Percentiles rank a stretch among this genome's conserved stretches.
Conservation (phyloP, 2,888 invertebrate genomes). For the Epiblema foenella region DNA sequence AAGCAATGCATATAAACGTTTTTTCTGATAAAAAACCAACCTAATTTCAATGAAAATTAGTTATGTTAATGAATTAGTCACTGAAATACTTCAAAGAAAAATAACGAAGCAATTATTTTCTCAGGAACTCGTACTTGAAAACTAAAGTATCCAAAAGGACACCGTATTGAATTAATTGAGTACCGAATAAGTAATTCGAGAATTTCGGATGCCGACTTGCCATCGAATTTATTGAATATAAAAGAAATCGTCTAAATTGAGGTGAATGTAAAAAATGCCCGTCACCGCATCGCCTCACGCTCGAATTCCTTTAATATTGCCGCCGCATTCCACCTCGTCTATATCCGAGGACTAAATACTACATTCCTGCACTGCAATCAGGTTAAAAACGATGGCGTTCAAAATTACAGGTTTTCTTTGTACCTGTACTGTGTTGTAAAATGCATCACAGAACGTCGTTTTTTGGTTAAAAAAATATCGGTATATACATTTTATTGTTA, state of each 20-base stretch:
- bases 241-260: slow-evolving; percentile 14
- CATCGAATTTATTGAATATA: slow-evolving; percentile 7
- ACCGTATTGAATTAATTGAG: background rate
- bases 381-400: slow-evolving; percentile 19
- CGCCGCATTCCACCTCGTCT: slow-evolving; percentile 15
- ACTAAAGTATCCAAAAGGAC: too few relatives aligned
- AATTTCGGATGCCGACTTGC: background rate
- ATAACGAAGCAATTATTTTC: too few relatives aligned
- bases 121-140: too few relatives aligned
- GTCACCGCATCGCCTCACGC: slow-evolving; percentile 28
- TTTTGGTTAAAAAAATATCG: background rate
- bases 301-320: slow-evolving; percentile 31
- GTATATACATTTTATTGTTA: too few relatives aligned
- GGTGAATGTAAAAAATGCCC: slow-evolving; percentile 28
- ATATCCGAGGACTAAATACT: slow-evolving; percentile 27
- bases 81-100: too few relatives aligned
- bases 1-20: too few relatives aligned
- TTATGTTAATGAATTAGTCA: too few relatives aligned
- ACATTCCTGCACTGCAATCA: slow-evolving; percentile 23
- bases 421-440: background rate
- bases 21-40: too few relatives aligned
- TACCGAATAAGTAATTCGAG: background rate
- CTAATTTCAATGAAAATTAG: too few relatives aligned
- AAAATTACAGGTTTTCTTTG: slow-evolving; percentile 4
- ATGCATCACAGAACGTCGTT: background rate